Evolutionary conservation across 2,797 vertebrate genomes (phyloP).

Genomic region (Crossoptilon crossoptilon): DNA sequence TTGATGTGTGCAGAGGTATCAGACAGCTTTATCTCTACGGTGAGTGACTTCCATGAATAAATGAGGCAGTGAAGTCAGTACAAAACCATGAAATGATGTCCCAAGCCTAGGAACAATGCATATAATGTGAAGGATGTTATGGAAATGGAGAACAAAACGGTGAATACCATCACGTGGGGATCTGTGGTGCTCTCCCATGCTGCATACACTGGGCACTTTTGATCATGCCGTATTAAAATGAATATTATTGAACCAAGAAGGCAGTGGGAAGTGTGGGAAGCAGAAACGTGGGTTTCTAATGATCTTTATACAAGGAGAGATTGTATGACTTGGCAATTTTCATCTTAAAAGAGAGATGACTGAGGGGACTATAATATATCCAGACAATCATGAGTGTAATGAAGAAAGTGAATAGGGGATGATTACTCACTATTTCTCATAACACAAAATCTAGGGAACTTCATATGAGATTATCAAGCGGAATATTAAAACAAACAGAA

Average conservation of each 20-base stretch:
- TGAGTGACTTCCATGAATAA: not conserved
- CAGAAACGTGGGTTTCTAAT: not conserved
- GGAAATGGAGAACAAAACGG: not conserved
- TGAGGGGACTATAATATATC: constrained; percentile 58
- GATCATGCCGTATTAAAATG: not conserved
- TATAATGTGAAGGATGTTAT: not conserved
- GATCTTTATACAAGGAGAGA: constrained; percentile 4
- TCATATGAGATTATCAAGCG: constrained; percentile 35
- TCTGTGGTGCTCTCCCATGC: not conserved
- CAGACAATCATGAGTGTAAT: constrained; percentile 50
- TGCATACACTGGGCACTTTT: not conserved
- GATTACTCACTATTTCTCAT: constrained; percentile 65
- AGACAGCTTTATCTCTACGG: not conserved
- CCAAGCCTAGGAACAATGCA: not conserved
- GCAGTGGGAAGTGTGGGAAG: constrained; percentile 32
- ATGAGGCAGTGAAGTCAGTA: not conserved
- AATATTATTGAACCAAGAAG: not conserved
- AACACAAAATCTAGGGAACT: constrained; percentile 50
- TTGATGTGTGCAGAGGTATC: rapidly evolving
- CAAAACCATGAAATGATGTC: too few species aligned
- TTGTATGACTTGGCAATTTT: constrained; percentile 69
- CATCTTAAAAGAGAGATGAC: constrained; percentile 65
- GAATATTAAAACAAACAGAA: constrained; percentile 65
- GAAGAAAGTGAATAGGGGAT: constrained; percentile 32
- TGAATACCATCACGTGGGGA: rapidly evolving